Conservation (phyloP, 1,140 invertebrate species). For the Formica selysi region DNA sequence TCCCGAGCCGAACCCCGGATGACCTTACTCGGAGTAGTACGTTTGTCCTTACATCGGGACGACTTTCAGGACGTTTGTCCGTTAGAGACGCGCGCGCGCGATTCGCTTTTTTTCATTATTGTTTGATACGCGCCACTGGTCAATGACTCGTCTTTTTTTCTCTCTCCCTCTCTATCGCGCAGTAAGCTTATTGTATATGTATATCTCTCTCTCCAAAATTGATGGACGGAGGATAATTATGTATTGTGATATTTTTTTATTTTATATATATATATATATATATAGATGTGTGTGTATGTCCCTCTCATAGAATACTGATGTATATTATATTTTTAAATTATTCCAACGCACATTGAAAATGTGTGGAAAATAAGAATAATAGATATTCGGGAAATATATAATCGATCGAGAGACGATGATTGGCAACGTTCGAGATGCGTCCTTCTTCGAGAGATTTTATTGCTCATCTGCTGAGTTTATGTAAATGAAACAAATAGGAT, state of each 20-base stretch:
- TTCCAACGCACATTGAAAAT: background rate
- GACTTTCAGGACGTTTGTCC: constrained; percentile 42
- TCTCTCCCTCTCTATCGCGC: constrained; percentile 24
- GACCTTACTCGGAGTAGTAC: constrained; percentile 68
- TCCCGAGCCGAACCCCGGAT: constrained; percentile 46
- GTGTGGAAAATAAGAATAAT: background rate
- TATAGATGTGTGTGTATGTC: no score
- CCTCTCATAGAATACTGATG: background rate
- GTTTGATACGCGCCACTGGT: constrained; percentile 52
- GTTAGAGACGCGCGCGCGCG: constrained; percentile 43
- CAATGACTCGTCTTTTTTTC: constrained; percentile 46
- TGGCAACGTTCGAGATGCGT: constrained; percentile 20
- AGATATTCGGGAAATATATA: constrained; percentile 1
- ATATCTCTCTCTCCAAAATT: constrained; percentile 9
- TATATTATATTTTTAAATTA: background rate
- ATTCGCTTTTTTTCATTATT: constrained; percentile 50
- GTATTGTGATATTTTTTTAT: constrained; percentile 10
- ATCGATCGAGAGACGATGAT: background rate
- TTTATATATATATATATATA: background rate
- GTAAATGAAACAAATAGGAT: constrained; percentile 37
- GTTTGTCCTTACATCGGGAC: constrained; percentile 68
- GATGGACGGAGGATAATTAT: constrained; percentile 18
- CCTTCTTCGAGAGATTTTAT: constrained; percentile 11
- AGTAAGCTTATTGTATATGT: background rate
- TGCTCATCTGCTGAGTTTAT: constrained; percentile 17